Evolutionary conservation across 2,797 vertebrate genomes (phyloP).

Genomic region (Cetoscarus ocellatus): DNA sequence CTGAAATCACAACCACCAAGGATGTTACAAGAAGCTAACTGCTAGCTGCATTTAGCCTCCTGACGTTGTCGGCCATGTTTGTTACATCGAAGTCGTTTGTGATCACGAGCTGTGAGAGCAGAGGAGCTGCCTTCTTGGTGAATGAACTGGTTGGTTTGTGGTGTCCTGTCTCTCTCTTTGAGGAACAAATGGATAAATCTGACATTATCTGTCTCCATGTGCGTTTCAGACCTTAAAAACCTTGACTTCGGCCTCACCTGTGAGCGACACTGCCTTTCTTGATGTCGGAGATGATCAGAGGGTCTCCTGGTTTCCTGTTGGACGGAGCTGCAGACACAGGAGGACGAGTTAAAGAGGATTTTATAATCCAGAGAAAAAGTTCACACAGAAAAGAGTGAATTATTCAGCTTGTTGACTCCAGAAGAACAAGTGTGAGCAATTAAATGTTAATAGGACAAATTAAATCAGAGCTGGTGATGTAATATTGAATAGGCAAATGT

Average conservation of each 20-base stretch:
- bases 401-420: constrained; percentile 17
- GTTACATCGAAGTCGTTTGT: no score
- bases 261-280: constrained; percentile 99
- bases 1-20: no score
- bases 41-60: no score
- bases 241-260: constrained; percentile 83
- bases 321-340: constrained; percentile 88
- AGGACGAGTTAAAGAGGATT: neutral
- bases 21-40: no score
- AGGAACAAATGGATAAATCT: no score
- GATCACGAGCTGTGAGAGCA: no score
- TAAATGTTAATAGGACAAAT: constrained; percentile 27
- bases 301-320: constrained; percentile 95
- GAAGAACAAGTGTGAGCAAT: neutral
- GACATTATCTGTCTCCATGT: no score
- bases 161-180: no score
- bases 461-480: constrained; percentile 4
- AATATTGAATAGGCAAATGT: constrained; percentile 23
- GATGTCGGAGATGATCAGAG: constrained; percentile 98
- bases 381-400: constrained; percentile 21
- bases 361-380: neutral
- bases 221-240: no score
- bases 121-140: no score
- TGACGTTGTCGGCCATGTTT: no score
- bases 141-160: no score